phyloP scores from a whole-genome alignment of 2,888 invertebrate genomes.

The Eristalinus aeneus region DNA sequence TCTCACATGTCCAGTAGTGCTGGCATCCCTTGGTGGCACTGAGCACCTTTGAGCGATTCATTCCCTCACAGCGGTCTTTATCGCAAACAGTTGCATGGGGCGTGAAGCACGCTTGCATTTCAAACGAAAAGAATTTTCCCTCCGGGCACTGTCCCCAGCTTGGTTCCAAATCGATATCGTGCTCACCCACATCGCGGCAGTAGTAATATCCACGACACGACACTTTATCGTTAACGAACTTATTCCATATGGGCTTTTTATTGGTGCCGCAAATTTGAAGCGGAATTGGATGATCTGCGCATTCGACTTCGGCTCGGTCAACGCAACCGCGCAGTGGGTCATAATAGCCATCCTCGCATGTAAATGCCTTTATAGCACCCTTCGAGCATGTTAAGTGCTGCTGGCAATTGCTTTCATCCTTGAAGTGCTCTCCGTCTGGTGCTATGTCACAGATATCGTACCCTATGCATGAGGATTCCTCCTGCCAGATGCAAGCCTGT shows the following conservation, averaged over 20 bases:
- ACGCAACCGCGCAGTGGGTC: constrained; percentile 71
- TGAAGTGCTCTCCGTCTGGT: constrained; percentile 63
- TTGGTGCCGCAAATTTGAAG: constrained; percentile 73
- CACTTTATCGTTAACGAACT: constrained; percentile 74
- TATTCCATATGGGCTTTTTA: constrained; percentile 74
- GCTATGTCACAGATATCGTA: constrained; percentile 74
- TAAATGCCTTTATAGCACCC: background rate
- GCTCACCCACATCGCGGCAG: constrained; percentile 74
- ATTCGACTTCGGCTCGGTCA: constrained; percentile 72
- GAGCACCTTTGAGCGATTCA: constrained; percentile 64
- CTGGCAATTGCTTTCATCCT: constrained; percentile 74
- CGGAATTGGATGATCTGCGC: constrained; percentile 74
- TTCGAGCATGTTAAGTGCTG: constrained; percentile 72
- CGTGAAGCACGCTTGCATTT: constrained; percentile 68
- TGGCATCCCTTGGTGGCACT: constrained; percentile 72
- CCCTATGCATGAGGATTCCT: constrained; percentile 71
- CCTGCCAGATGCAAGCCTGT: constrained; percentile 72
- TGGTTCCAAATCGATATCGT: constrained; percentile 73
- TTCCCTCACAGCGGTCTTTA: constrained; percentile 74
- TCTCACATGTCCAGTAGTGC: constrained; percentile 71
- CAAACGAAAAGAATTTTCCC: constrained; percentile 73
- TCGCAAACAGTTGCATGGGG: constrained; percentile 69
- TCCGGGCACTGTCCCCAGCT: constrained; percentile 72
- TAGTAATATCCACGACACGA: constrained; percentile 77
- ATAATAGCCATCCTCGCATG: constrained; percentile 73